Evolutionary conservation across 1,140 invertebrate genomes (phyloP), one percentile per base, ranked within the genome.

Genomic region (Phymorhynchus buccinoides): DNA sequence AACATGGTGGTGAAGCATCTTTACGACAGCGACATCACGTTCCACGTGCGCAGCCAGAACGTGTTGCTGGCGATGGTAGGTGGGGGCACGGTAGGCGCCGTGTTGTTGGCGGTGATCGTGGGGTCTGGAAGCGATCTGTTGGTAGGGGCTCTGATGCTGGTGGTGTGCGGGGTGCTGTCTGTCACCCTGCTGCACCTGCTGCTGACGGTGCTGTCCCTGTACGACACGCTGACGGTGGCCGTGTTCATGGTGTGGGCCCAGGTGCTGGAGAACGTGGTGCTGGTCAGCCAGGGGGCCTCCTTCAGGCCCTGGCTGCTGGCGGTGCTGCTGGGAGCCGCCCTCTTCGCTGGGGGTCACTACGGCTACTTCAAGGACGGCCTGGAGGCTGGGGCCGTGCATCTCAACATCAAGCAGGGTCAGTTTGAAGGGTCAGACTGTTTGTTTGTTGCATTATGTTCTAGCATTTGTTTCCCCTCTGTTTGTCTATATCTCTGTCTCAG

Each of bases 1-100:
- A 83, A 83, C 81, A 41, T 83, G 81, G n/a, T 71, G 30, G 66
- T 56, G n/a, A 83, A 83, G 62, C 81, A 83, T 18, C 81, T 83
- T 4, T 83, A 83, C 62, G 81, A 83, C 81, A 83, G 81, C 66
- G 44, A n/a, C 30, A 66, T 83, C 32, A 73, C 37, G 7, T 44
- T 83, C 41, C 35, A 35, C 56, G 39, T 56, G 14, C 56, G 81
- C 1, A 39, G 66, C n/a, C 81, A 83, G 66, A 83, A 71, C 81
- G 44, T 41, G 27, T 12, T 83, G 9, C 4, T 83, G 32, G 35
- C 30, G 6, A 66, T 71, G 12, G 37, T n/a, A 0, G 81, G 39
- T 3, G 30, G 62, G 0, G 81, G 62, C 68, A 83, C 81, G 22
- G 48, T 42, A 2, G 35, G 1, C 6, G 39, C 39, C 3, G 66